Evolutionary conservation across 2,888 invertebrate genomes (phyloP), one percentile per base, ranked within the genome.

Genomic region (Cephus sareptanus): DNA sequence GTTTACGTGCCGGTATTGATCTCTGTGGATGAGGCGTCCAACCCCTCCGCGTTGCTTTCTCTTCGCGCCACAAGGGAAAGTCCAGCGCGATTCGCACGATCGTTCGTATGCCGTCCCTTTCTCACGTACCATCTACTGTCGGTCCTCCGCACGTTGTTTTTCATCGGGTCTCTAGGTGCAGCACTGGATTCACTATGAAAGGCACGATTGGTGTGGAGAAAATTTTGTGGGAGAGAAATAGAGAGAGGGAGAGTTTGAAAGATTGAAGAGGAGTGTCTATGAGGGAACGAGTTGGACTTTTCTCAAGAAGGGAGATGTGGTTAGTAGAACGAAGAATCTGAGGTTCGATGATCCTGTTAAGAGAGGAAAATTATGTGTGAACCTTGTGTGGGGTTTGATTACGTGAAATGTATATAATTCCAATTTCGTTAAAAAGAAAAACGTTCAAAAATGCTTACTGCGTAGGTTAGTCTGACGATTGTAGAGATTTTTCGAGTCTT

Each of bases 1-100:
- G 83, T 83, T 71, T 83, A 81, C 83, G 81, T 85, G 83, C 83
- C 83, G 85, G 88, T 89, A 89, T 89, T 89, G 89, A 89, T 89
- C 88, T 83, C 81, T 83, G 85, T 82, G 87, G 83, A 81, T 78
- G 81, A 79, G 78, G 77, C 80, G 79, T 79, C 76, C 80, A 79
- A 79, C 79, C 81, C 77, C 37, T 35, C 76, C 34, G 70, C 34
- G 71, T 34, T 56, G 40, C 40, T 56, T 56, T 37, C 69, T 69
- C 33, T 34, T 70, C 70, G 34, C 37, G 34, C 23, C 31, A 69
- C 70, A 33, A 70, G 69, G 76, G 76, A 69, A 35, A 76, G 70
- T 76, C 70, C 76, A 76, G 30, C 71, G 13, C 71, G 71, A 31
- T 71, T 34, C 71, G 34, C 71, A 56, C 40, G 23, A 56, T 23